These are phyloP conservation scores for Crotophaga sulcirostris DNA, from an alignment of 2,113 vertebrate genomes.

Conservation along the genomic window DNA sequence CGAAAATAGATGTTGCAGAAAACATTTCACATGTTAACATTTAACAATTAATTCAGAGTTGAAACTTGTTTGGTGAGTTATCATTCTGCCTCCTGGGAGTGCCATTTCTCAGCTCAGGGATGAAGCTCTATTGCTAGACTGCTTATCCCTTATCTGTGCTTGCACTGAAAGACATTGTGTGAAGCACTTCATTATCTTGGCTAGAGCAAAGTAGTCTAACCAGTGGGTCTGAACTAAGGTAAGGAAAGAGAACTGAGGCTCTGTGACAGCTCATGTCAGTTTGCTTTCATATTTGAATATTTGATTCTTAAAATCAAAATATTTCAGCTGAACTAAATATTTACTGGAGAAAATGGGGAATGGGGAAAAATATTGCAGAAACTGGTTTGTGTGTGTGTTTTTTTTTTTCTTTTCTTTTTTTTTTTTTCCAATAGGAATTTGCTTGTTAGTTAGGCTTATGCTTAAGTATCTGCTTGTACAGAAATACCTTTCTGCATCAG, in stretches of 20 bases:
- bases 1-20: background rate
- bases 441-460: background rate
- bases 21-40: background rate
- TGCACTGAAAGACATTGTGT: background rate
- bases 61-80: background rate
- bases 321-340: background rate
- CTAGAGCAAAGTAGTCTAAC: background rate
- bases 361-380: background rate
- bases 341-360: background rate
- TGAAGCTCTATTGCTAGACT: background rate
- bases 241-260: background rate
- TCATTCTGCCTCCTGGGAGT: background rate
- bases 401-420: no score
- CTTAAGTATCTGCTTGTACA: background rate
- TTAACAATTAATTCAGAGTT: background rate
- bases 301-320: background rate
- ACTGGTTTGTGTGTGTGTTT: fast-evolving
- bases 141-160: background rate
- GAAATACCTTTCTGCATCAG: background rate
- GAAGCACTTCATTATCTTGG: background rate
- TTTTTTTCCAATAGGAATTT: background rate
- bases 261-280: background rate
- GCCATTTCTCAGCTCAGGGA: background rate
- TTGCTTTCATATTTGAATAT: background rate
- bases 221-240: background rate